phyloP scores from a whole-genome alignment of 2,888 invertebrate genomes.

The Meteorus cinctellus region DNA sequence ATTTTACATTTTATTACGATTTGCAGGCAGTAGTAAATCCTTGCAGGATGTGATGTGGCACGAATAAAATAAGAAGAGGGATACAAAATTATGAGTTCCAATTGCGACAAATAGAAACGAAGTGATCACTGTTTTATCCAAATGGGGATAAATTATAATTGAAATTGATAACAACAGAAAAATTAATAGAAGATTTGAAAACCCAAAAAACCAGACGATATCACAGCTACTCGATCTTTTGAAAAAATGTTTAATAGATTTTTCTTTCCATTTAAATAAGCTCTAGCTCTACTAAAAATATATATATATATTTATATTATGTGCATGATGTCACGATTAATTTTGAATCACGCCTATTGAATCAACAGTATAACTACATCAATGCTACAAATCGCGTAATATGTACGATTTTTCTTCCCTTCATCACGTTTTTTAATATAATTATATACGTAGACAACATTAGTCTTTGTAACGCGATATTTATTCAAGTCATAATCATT shows the following conservation, averaged over 20 bases:
- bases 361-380: neutral
- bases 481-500: slow-evolving; percentile 32
- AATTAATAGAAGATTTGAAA: slow-evolving; percentile 42
- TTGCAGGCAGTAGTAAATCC: slow-evolving; percentile 11
- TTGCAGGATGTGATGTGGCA: slow-evolving; percentile 5
- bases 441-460: slow-evolving; percentile 67
- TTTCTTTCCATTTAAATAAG: slow-evolving; percentile 49
- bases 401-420: slow-evolving; percentile 34
- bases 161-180: slow-evolving; percentile 19
- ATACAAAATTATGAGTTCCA: neutral
- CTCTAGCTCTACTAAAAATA: slow-evolving; percentile 37
- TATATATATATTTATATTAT: slow-evolving; percentile 47
- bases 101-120: neutral
- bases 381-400: neutral
- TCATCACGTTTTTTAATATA: slow-evolving; percentile 55
- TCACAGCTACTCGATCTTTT: slow-evolving; percentile 70
- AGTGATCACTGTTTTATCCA: neutral
- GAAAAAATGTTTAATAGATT: slow-evolving; percentile 46
- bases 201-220: slow-evolving; percentile 68
- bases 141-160: slow-evolving; percentile 13
- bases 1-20: slow-evolving; percentile 23
- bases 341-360: slow-evolving; percentile 14
- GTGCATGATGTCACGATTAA: slow-evolving; percentile 45
- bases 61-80: slow-evolving; percentile 12
- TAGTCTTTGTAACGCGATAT: slow-evolving; percentile 70